Evolutionary conservation across 53 echinoderm and acorn worm genomes (phyloP).

Genomic region (Temnopleurus reevesii): DNA sequence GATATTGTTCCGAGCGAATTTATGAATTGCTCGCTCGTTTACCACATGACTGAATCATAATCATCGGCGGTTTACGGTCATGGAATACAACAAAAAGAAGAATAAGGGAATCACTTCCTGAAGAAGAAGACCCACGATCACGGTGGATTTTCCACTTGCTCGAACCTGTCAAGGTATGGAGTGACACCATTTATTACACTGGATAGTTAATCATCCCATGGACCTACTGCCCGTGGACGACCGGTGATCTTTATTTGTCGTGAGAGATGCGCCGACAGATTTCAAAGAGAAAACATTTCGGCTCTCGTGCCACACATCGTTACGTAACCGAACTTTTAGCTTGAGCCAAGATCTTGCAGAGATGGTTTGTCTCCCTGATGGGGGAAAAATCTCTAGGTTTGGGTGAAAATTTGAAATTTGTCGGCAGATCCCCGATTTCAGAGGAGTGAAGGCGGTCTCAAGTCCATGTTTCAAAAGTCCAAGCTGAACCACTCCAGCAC

Average conservation of each 20-base stretch:
- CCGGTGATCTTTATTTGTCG: neutral
- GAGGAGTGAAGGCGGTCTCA: too few relatives aligned
- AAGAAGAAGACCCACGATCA: neutral
- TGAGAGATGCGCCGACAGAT: neutral
- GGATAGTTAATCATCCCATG: too few relatives aligned
- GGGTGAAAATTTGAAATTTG: too few relatives aligned
- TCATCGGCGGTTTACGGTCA: constrained; percentile 32
- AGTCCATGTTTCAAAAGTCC: too few relatives aligned
- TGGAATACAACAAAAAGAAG: neutral
- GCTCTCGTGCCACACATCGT: too few relatives aligned
- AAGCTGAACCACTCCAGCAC: too few relatives aligned
- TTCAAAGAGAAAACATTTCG: too few relatives aligned
- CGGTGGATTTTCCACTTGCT: constrained; percentile 7
- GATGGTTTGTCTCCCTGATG: too few relatives aligned
- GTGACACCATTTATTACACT: neutral
- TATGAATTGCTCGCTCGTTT: constrained; percentile 16
- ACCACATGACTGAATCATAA: constrained; percentile 35
- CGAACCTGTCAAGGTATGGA: constrained; percentile 18
- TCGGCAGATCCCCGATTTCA: too few relatives aligned
- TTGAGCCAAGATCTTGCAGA: too few relatives aligned
- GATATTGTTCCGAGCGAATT: constrained; percentile 10
- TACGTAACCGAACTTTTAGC: too few relatives aligned
- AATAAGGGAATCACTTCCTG: constrained; percentile 1
- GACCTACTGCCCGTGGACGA: neutral
- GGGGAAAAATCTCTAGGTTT: too few relatives aligned